Evolutionary conservation across 2,888 invertebrate species (phyloP).

Genomic region (Hyles lineata): DNA sequence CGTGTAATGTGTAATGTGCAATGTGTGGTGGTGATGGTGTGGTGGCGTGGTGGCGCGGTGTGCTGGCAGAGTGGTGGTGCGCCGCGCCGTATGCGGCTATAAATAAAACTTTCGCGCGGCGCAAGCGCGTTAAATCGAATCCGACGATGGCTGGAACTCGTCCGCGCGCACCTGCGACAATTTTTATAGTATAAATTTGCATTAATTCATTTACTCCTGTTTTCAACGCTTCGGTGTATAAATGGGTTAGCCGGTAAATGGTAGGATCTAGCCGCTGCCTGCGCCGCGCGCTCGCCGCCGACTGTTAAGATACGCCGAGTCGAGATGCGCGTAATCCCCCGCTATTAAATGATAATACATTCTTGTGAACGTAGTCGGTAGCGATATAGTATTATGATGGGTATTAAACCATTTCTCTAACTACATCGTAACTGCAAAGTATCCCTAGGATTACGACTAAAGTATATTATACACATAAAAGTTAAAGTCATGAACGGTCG

Average conservation of each 20-base stretch:
- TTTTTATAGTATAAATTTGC: slow-evolving; percentile 85
- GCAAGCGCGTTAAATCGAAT: slow-evolving; percentile 82
- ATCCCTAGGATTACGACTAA: not conserved
- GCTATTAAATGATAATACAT: slow-evolving; percentile 20
- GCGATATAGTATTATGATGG: slow-evolving; percentile 14
- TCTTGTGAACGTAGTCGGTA: slow-evolving; percentile 8
- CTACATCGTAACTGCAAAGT: slow-evolving; percentile 10
- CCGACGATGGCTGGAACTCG: slow-evolving; percentile 79
- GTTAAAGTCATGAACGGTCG: not conserved
- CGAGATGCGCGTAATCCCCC: not conserved
- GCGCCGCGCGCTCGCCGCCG: slow-evolving; percentile 47
- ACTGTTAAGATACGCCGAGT: not conserved
- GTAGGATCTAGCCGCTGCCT: slow-evolving; percentile 68
- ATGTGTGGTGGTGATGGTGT: slow-evolving; percentile 33
- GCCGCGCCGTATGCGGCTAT: slow-evolving; percentile 60
- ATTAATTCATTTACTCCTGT: slow-evolving; percentile 85
- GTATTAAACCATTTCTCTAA: slow-evolving; percentile 23
- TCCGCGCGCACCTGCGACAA: slow-evolving; percentile 83
- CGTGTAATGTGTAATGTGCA: slow-evolving; percentile 14
- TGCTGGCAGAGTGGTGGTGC: slow-evolving; percentile 35
- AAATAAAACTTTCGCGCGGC: slow-evolving; percentile 79
- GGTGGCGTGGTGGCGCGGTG: slow-evolving; percentile 33
- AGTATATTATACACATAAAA: slow-evolving; percentile 17
- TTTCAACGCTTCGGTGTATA: slow-evolving; percentile 75
- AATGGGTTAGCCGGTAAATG: slow-evolving; percentile 84